These are phyloP conservation scores for Nasonia oneida DNA, from an alignment of 2,888 invertebrate species.

Conservation along the genomic window DNA sequence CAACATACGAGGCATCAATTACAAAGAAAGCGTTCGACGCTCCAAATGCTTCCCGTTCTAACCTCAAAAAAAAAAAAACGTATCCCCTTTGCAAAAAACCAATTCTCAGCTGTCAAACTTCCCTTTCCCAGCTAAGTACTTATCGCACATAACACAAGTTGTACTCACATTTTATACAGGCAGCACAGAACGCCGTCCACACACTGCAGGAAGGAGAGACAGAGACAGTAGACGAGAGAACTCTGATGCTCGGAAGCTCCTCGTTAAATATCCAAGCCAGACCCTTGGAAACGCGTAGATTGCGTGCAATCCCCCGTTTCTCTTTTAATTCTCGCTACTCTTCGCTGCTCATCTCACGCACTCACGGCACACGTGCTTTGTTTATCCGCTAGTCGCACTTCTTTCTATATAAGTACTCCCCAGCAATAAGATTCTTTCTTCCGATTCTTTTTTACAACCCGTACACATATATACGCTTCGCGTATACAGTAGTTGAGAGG, in stretches of 20 bases:
- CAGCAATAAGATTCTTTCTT: neutral
- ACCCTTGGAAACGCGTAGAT: neutral
- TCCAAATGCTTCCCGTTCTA: neutral
- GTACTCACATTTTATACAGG: neutral
- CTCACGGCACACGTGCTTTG: neutral
- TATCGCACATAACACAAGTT: neutral
- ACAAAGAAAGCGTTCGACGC: too few species aligned
- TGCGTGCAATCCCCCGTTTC: neutral
- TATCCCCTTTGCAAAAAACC: too few species aligned
- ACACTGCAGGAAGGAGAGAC: neutral
- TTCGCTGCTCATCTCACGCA: neutral
- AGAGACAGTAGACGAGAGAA: neutral
- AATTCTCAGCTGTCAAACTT: too few species aligned
- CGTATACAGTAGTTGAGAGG: neutral
- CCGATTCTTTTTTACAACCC: neutral
- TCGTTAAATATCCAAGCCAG: slow-evolving; percentile 10
- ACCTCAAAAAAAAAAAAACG: neutral
- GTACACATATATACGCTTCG: neutral
- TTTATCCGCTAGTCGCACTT: neutral
- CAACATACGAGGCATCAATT: too few species aligned
- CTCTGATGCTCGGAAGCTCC: neutral
- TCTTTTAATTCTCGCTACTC: neutral
- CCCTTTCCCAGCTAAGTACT: too few species aligned
- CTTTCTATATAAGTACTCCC: neutral
- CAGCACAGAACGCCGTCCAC: neutral